These are phyloP conservation scores for Guaruba guarouba DNA, from an alignment of 2,113 vertebrate genomes.

Conservation along the genomic window DNA sequence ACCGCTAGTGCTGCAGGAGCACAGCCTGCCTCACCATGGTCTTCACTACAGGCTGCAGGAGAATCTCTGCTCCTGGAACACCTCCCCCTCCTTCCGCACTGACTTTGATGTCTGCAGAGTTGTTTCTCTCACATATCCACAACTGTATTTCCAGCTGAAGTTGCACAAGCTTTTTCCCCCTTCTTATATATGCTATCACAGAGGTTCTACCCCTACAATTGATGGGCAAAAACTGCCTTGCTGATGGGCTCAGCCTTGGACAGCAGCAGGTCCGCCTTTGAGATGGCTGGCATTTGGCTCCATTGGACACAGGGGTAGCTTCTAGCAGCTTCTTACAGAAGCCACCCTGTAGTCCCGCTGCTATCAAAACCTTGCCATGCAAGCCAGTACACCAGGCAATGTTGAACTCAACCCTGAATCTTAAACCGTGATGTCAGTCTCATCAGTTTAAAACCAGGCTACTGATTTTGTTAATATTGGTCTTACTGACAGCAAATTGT, in stretches of 20 bases:
- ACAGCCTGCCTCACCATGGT: not conserved
- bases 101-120: not conserved
- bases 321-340: not conserved
- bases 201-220: fast-evolving
- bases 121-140: not conserved
- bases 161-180: not conserved
- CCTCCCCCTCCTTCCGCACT: not conserved
- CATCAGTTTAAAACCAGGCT: not conserved
- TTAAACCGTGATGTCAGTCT: not conserved
- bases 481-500: not conserved
- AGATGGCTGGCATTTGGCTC: not conserved
- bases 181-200: not conserved
- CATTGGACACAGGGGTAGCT: fast-evolving
- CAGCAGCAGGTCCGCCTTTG: fast-evolving
- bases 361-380: not conserved
- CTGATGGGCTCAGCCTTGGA: not conserved
- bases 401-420: not conserved
- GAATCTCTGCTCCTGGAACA: not conserved
- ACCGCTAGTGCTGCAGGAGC: not conserved
- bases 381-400: not conserved
- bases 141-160: not conserved
- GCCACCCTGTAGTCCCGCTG: not conserved
- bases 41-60: not conserved
- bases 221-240: not conserved
- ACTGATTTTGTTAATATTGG: not conserved